Evolutionary conservation across 2,113 vertebrate species (phyloP), one percentile per base, ranked within the genome.

Genomic region (Egretta garzetta): DNA sequence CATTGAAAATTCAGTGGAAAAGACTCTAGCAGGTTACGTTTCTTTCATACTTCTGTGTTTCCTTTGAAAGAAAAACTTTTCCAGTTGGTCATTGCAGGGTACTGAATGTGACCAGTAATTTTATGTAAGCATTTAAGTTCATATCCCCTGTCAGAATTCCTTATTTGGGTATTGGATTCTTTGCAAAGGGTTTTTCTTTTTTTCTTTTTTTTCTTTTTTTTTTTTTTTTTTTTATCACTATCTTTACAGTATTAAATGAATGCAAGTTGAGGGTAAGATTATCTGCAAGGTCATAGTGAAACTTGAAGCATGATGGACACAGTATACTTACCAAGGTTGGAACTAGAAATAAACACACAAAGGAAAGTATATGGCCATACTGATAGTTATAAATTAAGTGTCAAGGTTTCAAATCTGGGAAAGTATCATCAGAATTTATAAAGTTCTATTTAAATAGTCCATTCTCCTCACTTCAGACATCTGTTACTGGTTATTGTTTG

Each of bases 401-500:
- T 90, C 83, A 96, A 93, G 35, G 26, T 86, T 89, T 97, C 67
- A 77, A 82, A 90, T 96, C 92, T 97, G 88, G 91, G 82, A 96
- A 97, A 93, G 80, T 66, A 92, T 96, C 87, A 62, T 97, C 72
- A 97, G 80, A 94, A 95, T 96, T 95, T 93, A 84, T 96, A 93
- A 94, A 96, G 86, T 91, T 91, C 82, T 95, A 88, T 93, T 96
- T 96, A 96, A 90, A 81, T 85, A 94, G 55, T 85, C 68, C 90
- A 95, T 98, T 98, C 97, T 98, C 90, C 94, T 68, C 86, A 95
- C 53, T 96, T 96, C 97, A 97, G 98, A 98, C 98, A 98, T 98
- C 97, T 98, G 97, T 88, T 98, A 94, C 95, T 98, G 98, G 97
- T 98, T 99, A 98, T 98, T 98, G 97, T 98, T 98, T 98, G 98